Conservation (phyloP, 2,797 vertebrate species). For the Craterocephalus amniculus region DNA sequence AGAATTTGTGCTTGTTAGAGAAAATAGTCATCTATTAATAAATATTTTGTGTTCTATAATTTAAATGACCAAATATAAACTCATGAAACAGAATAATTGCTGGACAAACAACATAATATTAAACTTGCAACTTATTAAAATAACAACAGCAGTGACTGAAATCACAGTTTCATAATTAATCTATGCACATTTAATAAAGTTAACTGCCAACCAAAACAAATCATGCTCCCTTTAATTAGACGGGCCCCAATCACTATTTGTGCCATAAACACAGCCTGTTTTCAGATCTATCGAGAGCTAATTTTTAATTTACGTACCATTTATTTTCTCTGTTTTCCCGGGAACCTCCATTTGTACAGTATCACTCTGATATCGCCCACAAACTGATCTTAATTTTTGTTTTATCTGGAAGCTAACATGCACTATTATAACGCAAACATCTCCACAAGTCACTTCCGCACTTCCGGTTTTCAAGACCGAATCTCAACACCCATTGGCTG, state of each 20-base stretch:
- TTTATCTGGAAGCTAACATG: conserved; percentile 60
- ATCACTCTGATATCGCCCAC: neutral
- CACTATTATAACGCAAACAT: conserved; percentile 69
- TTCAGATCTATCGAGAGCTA: neutral
- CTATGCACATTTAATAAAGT: no score
- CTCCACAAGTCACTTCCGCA: conserved; percentile 44
- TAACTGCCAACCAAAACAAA: neutral
- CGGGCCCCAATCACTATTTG: conserved; percentile 30
- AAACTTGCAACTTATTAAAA: neutral
- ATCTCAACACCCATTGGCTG: neutral
- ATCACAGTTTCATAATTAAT: fast-evolving
- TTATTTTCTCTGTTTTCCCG: conserved; percentile 39
- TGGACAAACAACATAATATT: conserved; percentile 10
- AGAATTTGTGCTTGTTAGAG: neutral
- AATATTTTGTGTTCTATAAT: neutral
- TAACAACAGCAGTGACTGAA: neutral
- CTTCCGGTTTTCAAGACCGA: conserved; percentile 68
- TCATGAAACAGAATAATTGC: conserved; percentile 36
- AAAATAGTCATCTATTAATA: neutral
- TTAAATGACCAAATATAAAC: neutral
- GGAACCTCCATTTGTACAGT: conserved; percentile 43
- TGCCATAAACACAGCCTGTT: conserved; percentile 13
- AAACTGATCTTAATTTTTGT: conserved; percentile 19
- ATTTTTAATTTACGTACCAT: conserved; percentile 46
- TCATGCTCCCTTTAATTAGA: conserved; percentile 50